A percentile compares a stretch with the other conserved stretches of the same genome.
Evolutionary conservation across 2,888 invertebrate genomes (phyloP).

Genomic region (Ophioninae sp.): DNA sequence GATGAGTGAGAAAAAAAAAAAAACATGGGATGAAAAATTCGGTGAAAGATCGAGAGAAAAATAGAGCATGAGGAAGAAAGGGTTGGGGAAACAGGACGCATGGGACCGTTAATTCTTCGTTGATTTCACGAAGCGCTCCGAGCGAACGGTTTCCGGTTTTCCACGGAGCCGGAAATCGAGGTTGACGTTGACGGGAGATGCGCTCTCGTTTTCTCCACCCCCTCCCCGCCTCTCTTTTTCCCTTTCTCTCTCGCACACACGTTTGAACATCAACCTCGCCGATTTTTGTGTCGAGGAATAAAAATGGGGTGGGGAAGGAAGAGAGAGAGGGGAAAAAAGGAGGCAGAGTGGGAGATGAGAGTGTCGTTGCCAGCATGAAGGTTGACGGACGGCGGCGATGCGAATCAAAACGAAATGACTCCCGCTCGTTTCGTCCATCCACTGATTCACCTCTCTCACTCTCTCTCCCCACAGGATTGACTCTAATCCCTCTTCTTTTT

Average conservation of each 20-base stretch:
- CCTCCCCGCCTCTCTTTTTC: constrained; percentile 38
- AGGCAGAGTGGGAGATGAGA: constrained; percentile 30
- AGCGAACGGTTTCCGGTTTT: constrained; percentile 67
- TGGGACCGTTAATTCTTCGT: constrained; percentile 70
- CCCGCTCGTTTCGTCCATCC: constrained; percentile 62
- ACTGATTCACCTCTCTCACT: constrained; percentile 36
- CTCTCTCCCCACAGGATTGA: not conserved
- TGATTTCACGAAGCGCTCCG: constrained; percentile 68
- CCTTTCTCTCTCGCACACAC: not conserved
- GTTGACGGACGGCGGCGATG: constrained; percentile 71
- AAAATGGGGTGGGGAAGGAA: constrained; percentile 8
- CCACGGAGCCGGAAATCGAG: constrained; percentile 68
- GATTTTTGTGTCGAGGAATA: constrained; percentile 28
- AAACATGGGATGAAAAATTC: constrained; percentile 49
- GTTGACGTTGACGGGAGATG: constrained; percentile 72
- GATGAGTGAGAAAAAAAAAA: too few species aligned
- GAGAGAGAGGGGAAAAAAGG: constrained; percentile 25
- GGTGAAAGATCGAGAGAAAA: constrained; percentile 58
- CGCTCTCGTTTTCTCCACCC: constrained; percentile 46
- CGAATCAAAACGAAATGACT: constrained; percentile 69
- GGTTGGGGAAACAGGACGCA: constrained; percentile 44
- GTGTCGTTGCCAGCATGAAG: constrained; percentile 57
- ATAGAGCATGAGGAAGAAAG: constrained; percentile 43
- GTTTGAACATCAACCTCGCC: not conserved
- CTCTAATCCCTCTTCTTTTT: constrained; percentile 14